A percentile compares a stretch with the other conserved stretches of the same genome.
phyloP scores from a whole-genome alignment of 2,113 vertebrate genomes.

The Isurus oxyrinchus region DNA sequence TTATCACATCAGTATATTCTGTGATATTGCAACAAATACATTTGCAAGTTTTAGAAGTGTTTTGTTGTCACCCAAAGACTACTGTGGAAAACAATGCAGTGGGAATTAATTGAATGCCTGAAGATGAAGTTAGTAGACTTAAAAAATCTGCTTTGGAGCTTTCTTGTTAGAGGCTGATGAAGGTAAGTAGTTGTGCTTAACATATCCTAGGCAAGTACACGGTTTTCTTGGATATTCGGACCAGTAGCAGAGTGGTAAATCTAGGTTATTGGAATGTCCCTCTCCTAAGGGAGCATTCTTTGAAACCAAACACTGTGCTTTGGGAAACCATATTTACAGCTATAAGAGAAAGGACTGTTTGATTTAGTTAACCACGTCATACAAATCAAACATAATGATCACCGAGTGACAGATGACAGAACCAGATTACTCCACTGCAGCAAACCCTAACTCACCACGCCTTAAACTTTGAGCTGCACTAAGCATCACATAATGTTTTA shows the following conservation, averaged over 20 bases:
- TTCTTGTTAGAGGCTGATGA: neutral
- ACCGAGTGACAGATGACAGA: neutral
- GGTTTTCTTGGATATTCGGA: neutral
- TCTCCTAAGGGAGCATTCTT: neutral
- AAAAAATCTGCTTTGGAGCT: neutral
- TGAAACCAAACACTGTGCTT: neutral
- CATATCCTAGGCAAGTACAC: neutral
- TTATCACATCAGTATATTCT: neutral
- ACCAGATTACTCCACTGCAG: neutral
- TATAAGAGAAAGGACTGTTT: neutral
- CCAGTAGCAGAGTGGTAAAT: neutral
- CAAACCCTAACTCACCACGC: neutral
- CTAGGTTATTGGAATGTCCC: neutral
- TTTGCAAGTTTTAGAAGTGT: neutral
- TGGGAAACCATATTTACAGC: neutral
- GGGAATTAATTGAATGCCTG: neutral
- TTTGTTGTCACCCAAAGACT: neutral
- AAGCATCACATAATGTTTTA: neutral
- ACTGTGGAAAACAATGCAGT: neutral
- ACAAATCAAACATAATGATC: neutral
- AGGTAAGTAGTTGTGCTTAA: neutral
- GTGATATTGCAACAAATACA: neutral
- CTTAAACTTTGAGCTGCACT: neutral
- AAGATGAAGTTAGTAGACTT: neutral
- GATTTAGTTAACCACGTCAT: neutral